Evolutionary conservation across 2,113 vertebrate genomes (phyloP).

Genomic region (Callorhinus ursinus): DNA sequence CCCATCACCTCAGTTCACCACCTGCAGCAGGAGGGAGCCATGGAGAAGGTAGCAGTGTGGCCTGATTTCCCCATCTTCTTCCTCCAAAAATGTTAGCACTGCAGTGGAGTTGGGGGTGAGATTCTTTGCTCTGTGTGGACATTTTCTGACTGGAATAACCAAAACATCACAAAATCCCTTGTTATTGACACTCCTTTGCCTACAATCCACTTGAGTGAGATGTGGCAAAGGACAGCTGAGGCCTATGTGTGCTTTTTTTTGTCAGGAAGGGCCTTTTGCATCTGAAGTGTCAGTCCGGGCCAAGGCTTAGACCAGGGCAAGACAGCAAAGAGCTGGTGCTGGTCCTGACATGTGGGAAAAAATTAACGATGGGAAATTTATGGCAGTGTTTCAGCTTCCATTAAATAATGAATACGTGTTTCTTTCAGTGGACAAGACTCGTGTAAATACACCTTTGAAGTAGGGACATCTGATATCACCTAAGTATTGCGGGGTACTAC

Average conservation of each 20-base stretch:
- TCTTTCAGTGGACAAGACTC: background rate
- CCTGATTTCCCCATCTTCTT: background rate
- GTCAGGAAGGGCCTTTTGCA: background rate
- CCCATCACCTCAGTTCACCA: background rate
- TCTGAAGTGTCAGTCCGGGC: background rate
- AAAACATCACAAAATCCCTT: background rate
- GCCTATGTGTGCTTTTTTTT: background rate
- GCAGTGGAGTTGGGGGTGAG: background rate
- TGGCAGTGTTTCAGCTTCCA: background rate
- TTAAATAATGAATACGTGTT: background rate
- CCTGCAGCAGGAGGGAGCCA: background rate
- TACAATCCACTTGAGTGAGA: background rate
- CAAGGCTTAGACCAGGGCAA: rapidly evolving
- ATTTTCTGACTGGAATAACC: background rate
- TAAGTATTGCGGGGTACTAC: background rate
- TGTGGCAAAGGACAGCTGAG: background rate
- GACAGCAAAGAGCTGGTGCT: background rate
- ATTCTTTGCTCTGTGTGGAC: background rate
- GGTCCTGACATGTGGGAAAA: background rate
- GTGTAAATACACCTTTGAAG: background rate
- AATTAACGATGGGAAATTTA: background rate
- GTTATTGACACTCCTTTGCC: background rate
- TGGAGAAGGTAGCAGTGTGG: rapidly evolving
- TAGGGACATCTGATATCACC: background rate
- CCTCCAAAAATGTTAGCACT: background rate